These are phyloP conservation scores for Drosophila niveifrons DNA, from an alignment of 2,888 invertebrate species.

Conservation along the genomic window DNA sequence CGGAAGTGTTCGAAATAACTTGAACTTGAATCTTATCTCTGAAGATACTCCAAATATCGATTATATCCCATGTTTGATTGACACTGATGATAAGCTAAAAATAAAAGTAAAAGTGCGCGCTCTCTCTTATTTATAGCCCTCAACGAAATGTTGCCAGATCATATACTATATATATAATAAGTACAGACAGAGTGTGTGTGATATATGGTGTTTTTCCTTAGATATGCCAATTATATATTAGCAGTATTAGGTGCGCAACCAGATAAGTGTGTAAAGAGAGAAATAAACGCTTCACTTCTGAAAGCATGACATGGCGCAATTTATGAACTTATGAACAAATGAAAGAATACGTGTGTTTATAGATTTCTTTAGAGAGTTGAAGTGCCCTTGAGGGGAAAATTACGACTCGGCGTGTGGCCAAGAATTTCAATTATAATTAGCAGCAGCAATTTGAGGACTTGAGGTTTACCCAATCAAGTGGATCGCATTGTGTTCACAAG, in stretches of 20 bases:
- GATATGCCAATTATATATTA: constrained; percentile 17
- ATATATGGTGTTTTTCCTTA: background rate
- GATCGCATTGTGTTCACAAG: constrained; percentile 43
- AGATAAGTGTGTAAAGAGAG: constrained; percentile 4
- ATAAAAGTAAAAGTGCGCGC: constrained; percentile 19
- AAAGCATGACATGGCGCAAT: background rate
- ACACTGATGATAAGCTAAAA: constrained; percentile 31
- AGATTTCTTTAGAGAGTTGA: background rate
- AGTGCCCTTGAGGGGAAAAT: background rate
- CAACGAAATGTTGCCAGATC: constrained; percentile 9
- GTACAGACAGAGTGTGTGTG: background rate
- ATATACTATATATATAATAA: constrained; percentile 11
- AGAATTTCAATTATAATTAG: background rate
- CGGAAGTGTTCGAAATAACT: constrained; percentile 34
- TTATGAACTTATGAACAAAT: background rate
- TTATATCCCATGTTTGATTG: constrained; percentile 35
- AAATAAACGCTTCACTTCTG: background rate
- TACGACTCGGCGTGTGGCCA: background rate
- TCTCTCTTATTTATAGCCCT: constrained; percentile 32
- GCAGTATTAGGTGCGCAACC: background rate
- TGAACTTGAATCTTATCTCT: constrained; percentile 19
- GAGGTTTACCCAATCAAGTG: constrained; percentile 23
- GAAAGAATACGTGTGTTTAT: background rate
- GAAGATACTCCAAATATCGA: constrained; percentile 17
- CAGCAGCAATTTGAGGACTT: constrained; percentile 2